phyloP scores from a whole-genome alignment of 1,140 invertebrate species.

The Cotesia vestalis region DNA sequence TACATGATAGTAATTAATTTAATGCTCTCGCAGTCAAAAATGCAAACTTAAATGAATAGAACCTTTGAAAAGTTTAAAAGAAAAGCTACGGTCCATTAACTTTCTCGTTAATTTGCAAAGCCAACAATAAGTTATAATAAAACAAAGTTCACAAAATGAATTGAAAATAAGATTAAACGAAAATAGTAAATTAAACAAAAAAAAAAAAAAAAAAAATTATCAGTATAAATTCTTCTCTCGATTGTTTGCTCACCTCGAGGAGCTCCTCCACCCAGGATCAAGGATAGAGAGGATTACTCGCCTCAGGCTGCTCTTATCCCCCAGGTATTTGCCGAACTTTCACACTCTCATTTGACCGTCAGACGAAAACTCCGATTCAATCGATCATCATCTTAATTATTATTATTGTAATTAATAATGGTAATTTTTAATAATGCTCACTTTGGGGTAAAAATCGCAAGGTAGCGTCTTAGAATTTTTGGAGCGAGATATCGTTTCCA shows the following conservation, averaged over 20 bases:
- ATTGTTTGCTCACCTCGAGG: slow-evolving; percentile 12
- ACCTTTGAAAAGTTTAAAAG: too few relatives aligned
- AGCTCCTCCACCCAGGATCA: not conserved
- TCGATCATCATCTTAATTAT: too few relatives aligned
- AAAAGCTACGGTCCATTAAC: too few relatives aligned
- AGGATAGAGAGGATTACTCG: slow-evolving; percentile 23
- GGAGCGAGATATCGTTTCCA: slow-evolving; percentile 12
- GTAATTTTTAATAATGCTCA: slow-evolving; percentile 10
- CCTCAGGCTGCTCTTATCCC: slow-evolving; percentile 37
- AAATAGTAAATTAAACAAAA: slow-evolving; percentile 9
- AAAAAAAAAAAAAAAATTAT: not conserved
- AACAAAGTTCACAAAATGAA: not conserved
- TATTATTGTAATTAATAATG: too few relatives aligned
- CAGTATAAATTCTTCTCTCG: slow-evolving; percentile 27
- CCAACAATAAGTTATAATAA: too few relatives aligned
- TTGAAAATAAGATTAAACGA: not conserved
- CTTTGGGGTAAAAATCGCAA: slow-evolving; percentile 11
- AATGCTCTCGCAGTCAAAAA: too few relatives aligned
- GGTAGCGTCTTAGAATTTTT: not conserved
- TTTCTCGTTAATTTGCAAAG: too few relatives aligned
- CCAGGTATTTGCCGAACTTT: slow-evolving; percentile 40
- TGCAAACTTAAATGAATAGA: too few relatives aligned
- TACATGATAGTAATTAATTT: too few relatives aligned
- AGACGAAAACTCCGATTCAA: not conserved
- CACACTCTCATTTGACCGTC: slow-evolving; percentile 28